A percentile compares a stretch with the other conserved stretches of the same genome.
These are phyloP conservation scores for Xenopus petersii DNA, from an alignment of 2,797 vertebrate species.

Conservation along the genomic window DNA sequence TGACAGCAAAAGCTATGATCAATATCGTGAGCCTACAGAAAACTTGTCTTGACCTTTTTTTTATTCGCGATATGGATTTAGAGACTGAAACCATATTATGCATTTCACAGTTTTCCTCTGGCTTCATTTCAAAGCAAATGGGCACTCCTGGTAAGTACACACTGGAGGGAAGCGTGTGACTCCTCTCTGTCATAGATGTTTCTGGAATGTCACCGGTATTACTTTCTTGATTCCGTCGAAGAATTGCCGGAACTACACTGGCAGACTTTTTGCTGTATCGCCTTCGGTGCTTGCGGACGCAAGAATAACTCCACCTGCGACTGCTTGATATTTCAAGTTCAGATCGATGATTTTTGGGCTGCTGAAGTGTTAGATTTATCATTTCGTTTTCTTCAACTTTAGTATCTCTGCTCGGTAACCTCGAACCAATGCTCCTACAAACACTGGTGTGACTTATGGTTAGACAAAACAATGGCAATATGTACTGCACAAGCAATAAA, in stretches of 20 bases:
- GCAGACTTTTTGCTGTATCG: conserved; percentile 73
- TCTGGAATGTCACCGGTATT: conserved; percentile 53
- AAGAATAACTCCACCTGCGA: conserved; percentile 60
- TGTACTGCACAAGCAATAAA: conserved; percentile 72
- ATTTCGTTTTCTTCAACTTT: conserved; percentile 72
- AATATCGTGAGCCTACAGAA: conserved; percentile 74
- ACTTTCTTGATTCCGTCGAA: conserved; percentile 52
- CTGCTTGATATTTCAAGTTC: conserved; percentile 48
- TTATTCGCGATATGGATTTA: conserved; percentile 64
- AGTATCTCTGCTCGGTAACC: conserved; percentile 60
- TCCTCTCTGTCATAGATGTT: conserved; percentile 58
- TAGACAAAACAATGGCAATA: conserved; percentile 70
- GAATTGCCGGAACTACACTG: conserved; percentile 66
- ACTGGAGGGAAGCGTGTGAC: conserved; percentile 61
- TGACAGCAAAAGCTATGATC: conserved; percentile 74
- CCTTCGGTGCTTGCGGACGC: conserved; percentile 67
- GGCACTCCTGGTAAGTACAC: conserved; percentile 71
- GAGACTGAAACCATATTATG: conserved; percentile 59
- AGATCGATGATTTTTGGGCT: conserved; percentile 53
- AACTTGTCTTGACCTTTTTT: conserved; percentile 69
- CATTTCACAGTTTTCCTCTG: conserved; percentile 63
- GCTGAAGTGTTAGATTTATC: conserved; percentile 70
- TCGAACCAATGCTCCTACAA: conserved; percentile 70
- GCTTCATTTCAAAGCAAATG: conserved; percentile 74
- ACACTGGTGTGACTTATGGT: conserved; percentile 74